Conservation (phyloP, 64 coral and sea anemone genomes). For the Platygyra sinensis region DNA sequence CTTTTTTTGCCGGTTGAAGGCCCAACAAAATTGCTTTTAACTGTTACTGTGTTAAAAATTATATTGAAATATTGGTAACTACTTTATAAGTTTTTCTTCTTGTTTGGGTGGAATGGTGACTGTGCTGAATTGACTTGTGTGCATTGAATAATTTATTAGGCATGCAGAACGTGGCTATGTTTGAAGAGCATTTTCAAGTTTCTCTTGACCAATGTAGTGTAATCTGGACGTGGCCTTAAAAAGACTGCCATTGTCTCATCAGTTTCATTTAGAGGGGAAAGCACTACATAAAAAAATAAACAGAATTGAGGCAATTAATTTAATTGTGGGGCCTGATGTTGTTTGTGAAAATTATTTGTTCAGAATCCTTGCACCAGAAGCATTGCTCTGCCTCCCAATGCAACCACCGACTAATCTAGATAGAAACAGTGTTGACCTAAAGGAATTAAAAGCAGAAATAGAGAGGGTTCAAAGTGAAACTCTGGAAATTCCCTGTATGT, state of each 20-base stretch:
- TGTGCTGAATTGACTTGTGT: not conserved
- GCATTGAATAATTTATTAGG: not conserved
- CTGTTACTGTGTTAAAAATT: not conserved
- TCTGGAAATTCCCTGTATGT: constrained; percentile 82
- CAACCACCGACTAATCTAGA: constrained; percentile 78
- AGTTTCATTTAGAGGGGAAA: no score
- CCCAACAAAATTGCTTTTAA: no score
- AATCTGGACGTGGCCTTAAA: not conserved
- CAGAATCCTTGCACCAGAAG: constrained; percentile 48
- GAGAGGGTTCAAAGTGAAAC: constrained; percentile 77
- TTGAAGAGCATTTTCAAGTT: not conserved
- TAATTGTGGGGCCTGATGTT: no score
- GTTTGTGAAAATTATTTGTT: no score
- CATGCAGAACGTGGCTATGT: no score
- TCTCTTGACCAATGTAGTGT: not conserved
- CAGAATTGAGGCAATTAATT: no score
- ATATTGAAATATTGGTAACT: not conserved
- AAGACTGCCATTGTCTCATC: no score
- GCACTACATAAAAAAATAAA: no score
- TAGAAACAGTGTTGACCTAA: constrained; percentile 33
- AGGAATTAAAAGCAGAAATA: constrained; percentile 76
- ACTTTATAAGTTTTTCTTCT: not conserved
- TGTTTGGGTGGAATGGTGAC: constrained; percentile 21
- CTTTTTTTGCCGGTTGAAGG: no score
- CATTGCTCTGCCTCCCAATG: constrained; percentile 82